These are phyloP conservation scores for Formicarius rufipectus DNA, from an alignment of 2,113 vertebrate species.

Conservation along the genomic window DNA sequence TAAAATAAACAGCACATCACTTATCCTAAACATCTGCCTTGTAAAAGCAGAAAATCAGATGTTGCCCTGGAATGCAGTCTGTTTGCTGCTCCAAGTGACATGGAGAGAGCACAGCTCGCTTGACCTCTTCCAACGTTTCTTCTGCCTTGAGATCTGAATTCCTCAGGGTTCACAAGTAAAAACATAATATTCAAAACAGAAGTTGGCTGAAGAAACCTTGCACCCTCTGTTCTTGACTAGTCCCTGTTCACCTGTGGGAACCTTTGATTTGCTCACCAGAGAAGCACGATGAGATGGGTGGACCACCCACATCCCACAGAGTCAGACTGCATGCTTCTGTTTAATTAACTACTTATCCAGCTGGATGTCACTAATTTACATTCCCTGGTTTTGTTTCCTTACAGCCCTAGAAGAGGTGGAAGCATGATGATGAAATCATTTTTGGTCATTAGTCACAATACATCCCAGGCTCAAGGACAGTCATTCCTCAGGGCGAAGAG, in stretches of 20 bases:
- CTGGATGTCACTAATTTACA: not conserved
- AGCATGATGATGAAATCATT: not conserved
- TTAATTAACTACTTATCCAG: not conserved
- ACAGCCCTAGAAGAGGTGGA: not conserved
- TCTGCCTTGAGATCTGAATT: constrained; percentile 2
- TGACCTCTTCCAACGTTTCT: constrained; percentile 37
- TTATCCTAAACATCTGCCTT: constrained; percentile 58
- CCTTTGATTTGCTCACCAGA: not conserved
- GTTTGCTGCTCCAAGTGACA: constrained; percentile 24
- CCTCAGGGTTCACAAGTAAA: not conserved
- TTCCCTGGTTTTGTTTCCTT: not conserved
- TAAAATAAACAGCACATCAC: constrained; percentile 30
- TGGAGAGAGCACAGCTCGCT: not conserved
- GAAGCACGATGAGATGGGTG: not conserved
- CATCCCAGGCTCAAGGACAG: not conserved
- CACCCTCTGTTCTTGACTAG: not conserved
- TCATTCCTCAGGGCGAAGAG: not conserved
- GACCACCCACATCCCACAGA: not conserved
- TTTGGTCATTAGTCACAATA: not conserved
- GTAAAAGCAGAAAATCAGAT: constrained; percentile 69
- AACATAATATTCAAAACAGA: constrained; percentile 12
- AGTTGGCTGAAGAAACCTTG: not conserved
- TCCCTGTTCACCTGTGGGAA: not conserved
- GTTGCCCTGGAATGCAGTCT: constrained; percentile 29
- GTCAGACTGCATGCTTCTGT: not conserved